Evolutionary conservation across 2,113 vertebrate species (phyloP), one percentile per base, ranked within the genome.

Genomic region (Microtus ochrogaster): DNA sequence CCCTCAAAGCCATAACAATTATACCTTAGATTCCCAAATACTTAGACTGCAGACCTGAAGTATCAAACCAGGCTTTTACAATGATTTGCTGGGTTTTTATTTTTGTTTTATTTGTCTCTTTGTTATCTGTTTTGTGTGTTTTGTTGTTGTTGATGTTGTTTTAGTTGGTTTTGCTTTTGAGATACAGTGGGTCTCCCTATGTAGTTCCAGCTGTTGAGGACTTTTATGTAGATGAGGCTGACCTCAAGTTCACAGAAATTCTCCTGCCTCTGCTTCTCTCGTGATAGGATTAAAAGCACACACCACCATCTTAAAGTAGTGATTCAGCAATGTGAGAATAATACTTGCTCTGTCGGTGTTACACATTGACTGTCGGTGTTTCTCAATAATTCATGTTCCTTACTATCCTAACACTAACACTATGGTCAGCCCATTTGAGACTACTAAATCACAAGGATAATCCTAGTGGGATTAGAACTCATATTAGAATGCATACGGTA

Each of bases 311-410:
- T 78, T 68, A 36, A 92, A 61, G 2, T 4, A 58, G 0, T 87
- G 58, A 68, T 63, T 82, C 16, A 95, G 41, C 85, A 91, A 47
- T 28, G 8, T 86, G 55, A 79, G 26, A 95, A 87, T 16, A 83
- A 5, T 33, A 65, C 78, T 94, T 66, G 78, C 1, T 52, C 52
- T 36, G 3, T 90, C 13, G 33, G n/a, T 66, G 10, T 12, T n/a
- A 55, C 13, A 7, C 30, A 6, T 9, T 44, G 21, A 90, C 28
- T 65, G 2, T 10, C 2, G 36, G 26, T 30, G 3, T n/a, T 4
- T 12, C 22, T 41, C 19, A 7, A 63, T 52, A 65, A 44, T 79
- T 65, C 30, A 44, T 58, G 7, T 68, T 89, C 63, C 66, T 68
- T 89, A 52, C 65, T 49, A 49, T 36, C 14, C 39, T 33, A 77